Percentiles rank a stretch among this genome's conserved stretches.
Conservation (phyloP, 92 coral and sea anemone genomes). For the Plumapathes pennacea region DNA sequence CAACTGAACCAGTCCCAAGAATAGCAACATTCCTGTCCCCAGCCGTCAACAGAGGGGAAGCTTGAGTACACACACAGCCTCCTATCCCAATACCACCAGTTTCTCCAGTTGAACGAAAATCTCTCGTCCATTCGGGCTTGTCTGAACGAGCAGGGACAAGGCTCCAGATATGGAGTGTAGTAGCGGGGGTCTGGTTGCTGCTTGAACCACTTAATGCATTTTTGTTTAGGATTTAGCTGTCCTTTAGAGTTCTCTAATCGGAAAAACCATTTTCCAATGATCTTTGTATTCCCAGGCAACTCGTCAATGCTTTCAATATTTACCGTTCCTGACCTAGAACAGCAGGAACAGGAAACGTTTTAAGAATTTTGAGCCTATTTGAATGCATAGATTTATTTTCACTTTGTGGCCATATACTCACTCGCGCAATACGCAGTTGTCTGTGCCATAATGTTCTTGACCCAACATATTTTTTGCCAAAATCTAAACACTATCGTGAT, state of each 20-base stretch:
- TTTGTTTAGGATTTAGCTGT: background rate
- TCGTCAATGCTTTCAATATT: constrained; percentile 26
- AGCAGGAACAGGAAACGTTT: too few relatives aligned
- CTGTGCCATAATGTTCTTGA: too few relatives aligned
- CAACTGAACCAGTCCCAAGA: background rate
- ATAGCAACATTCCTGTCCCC: constrained; percentile 47
- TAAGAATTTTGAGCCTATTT: too few relatives aligned
- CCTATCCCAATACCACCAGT: background rate
- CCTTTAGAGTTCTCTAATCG: constrained; percentile 19
- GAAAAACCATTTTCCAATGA: constrained; percentile 37
- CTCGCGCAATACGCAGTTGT: too few relatives aligned
- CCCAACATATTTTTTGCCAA: too few relatives aligned
- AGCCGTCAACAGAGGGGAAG: constrained; percentile 10
- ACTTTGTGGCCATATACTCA: too few relatives aligned
- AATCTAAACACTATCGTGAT: too few relatives aligned
- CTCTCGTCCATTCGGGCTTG: constrained; percentile 43
- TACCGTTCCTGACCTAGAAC: constrained; percentile 36
- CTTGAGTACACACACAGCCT: constrained; percentile 9
- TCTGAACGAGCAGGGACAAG: constrained; percentile 43
- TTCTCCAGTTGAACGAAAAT: background rate
- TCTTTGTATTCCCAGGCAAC: constrained; percentile 3
- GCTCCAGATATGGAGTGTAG: constrained; percentile 24
- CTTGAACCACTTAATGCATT: constrained; percentile 34
- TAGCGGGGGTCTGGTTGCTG: constrained; percentile 34
- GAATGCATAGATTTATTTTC: too few relatives aligned